Evolutionary conservation across 2,888 invertebrate species (phyloP).

Genomic region (Ectemnius cavifrons): DNA sequence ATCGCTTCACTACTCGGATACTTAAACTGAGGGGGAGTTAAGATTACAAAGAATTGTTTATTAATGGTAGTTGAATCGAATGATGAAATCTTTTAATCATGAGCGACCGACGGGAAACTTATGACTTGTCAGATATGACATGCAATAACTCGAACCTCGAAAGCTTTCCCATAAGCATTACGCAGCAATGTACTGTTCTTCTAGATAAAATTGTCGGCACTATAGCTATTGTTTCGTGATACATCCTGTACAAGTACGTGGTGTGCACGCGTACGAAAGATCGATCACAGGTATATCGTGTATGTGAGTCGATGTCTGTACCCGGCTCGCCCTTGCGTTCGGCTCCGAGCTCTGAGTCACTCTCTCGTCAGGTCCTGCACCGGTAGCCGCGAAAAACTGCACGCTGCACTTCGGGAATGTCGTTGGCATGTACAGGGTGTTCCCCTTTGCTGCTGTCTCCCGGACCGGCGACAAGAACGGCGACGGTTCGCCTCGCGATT

Average conservation of each 20-base stretch:
- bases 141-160: no score
- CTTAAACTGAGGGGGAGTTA: neutral
- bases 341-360: conserved; percentile 67
- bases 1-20: neutral
- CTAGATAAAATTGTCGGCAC: no score
- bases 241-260: conserved; percentile 17
- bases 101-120: no score
- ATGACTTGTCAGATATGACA: no score
- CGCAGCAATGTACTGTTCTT: no score
- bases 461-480: conserved; percentile 64
- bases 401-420: conserved; percentile 74
- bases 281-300: neutral
- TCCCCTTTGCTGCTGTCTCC: conserved; percentile 63
- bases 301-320: neutral
- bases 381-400: conserved; percentile 73
- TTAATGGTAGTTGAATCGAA: neutral
- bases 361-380: conserved; percentile 61
- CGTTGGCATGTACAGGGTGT: conserved; percentile 74
- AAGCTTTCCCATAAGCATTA: no score
- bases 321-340: conserved; percentile 55
- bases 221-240: conserved; percentile 12
- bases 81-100: neutral
- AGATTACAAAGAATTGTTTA: neutral
- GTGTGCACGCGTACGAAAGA: conserved; percentile 29
- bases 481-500: conserved; percentile 55